phyloP scores from a whole-genome alignment of 2,888 invertebrate genomes.

The Sialis fuliginosa region DNA sequence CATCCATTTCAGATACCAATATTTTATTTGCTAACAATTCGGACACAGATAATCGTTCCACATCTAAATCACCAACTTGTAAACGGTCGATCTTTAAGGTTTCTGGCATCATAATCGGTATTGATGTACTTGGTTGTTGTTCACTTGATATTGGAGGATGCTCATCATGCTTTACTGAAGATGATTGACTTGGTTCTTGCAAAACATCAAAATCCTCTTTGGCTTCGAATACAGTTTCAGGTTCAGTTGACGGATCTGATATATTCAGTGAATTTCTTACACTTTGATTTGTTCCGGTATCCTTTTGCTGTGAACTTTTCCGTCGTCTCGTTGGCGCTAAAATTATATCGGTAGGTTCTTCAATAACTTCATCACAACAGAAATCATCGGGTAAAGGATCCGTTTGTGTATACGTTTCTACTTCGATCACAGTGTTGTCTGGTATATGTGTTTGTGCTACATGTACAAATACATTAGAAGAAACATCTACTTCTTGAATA shows the following conservation, averaged over 20 bases:
- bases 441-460: slow-evolving; percentile 8
- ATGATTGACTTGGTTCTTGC: not conserved
- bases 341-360: slow-evolving; percentile 19
- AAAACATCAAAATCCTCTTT: not conserved
- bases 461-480: slow-evolving; percentile 4
- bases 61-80: slow-evolving; percentile 58
- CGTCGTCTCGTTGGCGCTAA: slow-evolving; percentile 12
- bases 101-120: slow-evolving; percentile 3
- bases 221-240: not conserved
- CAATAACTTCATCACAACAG: slow-evolving; percentile 39
- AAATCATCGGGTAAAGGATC: slow-evolving; percentile 69
- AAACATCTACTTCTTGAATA: slow-evolving; percentile 7
- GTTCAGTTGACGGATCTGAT: not conserved
- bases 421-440: slow-evolving; percentile 33
- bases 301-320: slow-evolving; percentile 7
- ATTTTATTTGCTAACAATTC: slow-evolving; percentile 66
- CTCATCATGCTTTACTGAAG: not conserved
- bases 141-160: slow-evolving; percentile 3
- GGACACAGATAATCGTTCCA: slow-evolving; percentile 59
- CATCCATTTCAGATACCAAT: slow-evolving; percentile 64
- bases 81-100: slow-evolving; percentile 36
- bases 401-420: slow-evolving; percentile 68
- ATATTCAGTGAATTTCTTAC: not conserved
- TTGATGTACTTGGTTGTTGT: not conserved
- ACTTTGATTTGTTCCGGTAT: not conserved